These are phyloP conservation scores for Halictus rubicundus DNA, from an alignment of 1,140 invertebrate genomes.

Conservation along the genomic window DNA sequence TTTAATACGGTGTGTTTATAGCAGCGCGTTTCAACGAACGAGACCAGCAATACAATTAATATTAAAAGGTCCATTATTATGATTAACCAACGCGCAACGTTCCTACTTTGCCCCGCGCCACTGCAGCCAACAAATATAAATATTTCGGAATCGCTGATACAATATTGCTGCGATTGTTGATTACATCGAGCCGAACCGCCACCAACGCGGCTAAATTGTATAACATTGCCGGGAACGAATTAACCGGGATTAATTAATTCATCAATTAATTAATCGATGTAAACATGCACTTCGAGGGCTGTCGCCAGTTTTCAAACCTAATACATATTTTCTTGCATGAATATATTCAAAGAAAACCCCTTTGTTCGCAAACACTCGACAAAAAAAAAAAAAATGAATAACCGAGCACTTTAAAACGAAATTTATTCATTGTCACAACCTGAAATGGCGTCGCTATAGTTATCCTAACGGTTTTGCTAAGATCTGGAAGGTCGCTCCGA, in stretches of 20 bases:
- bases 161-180: background rate
- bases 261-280: background rate
- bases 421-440: too few relatives aligned
- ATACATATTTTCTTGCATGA: too few relatives aligned
- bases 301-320: background rate
- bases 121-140: background rate
- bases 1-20: slow-evolving; percentile 8
- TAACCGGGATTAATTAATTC: slow-evolving; percentile 30
- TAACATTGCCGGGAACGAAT: background rate
- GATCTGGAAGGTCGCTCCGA: too few relatives aligned
- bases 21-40: background rate
- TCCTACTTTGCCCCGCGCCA: background rate
- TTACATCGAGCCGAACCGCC: background rate
- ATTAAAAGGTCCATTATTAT: background rate
- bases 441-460: too few relatives aligned
- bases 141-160: background rate
- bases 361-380: too few relatives aligned
- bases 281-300: background rate
- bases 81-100: background rate
- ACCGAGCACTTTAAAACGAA: too few relatives aligned
- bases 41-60: background rate
- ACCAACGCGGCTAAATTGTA: background rate
- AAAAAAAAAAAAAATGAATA: too few relatives aligned
- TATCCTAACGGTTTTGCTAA: too few relatives aligned
- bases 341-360: too few relatives aligned